Evolutionary conservation across 2,113 vertebrate species (phyloP), one percentile per base, ranked within the genome.

Genomic region (Diphyllodes magnificus): DNA sequence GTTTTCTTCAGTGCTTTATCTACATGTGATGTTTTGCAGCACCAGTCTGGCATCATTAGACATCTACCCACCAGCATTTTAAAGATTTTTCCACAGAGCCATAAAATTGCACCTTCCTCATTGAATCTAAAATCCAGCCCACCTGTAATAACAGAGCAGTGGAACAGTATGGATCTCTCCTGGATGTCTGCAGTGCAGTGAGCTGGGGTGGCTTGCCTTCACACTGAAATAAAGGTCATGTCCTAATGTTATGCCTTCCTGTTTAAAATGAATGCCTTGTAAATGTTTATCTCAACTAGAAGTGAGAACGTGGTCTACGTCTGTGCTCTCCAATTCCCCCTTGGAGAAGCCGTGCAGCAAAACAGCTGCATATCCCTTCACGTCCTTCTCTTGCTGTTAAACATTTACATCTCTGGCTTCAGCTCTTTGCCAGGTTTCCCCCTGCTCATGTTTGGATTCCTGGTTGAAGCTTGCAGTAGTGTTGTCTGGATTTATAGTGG

Each of bases 61-160:
- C 66, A 71, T 86, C 69, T 54, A 82, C 77, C 72, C 13, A 0
- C 84, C 73, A 96, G 88, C 78, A 25, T 78, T 70, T 72, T 49
- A 73, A 85, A 69, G 89, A 54, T 79, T 94, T 94, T 87, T 92
- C 93, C 93, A 80, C 63, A 39, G 54, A 59, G 85, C 89, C 91
- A 31, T 96, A 85, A 96, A 96, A 89, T 82, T 76, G 66, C 90
- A 88, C 92, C 94, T 93, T 97, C 51, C 87, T 90, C 0, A 0
- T 18, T 54, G 91, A 71, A 84, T 86, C 11, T 83, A 15, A 85
- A 91, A 93, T 90, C 39, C 59, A 96, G 63, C 71, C 88, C 96
- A 97, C 87, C 92, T 97, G 93, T 93, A 96, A 94, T 93, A 97
- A 95, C 95, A 97, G 84, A 95, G 82, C 88, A 44, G 68, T 47